Base-by-base conservation (phyloP, 2,113 vertebrate genomes). In the Neodontobutis hainanensis region DNA sequence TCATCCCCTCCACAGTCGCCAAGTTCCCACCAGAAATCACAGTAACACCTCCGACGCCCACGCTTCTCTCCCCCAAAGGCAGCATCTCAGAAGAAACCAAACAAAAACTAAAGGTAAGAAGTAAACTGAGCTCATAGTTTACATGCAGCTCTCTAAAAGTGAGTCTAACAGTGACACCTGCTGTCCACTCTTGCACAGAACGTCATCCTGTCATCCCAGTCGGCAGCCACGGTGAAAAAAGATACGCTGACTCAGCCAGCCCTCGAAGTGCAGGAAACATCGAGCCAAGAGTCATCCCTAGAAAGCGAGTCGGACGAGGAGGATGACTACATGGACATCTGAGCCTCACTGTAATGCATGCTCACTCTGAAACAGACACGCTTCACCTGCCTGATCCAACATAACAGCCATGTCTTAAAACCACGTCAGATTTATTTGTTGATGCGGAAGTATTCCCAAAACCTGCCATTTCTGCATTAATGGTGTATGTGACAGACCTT, bases 11-110 rank as follows among this genome's bases (percentile, higher is more conserved):
- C 16, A 92, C 94, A 2, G 83, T 95, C 66, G 92, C 95, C 90
- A 99, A 97, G 92, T 99, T 96, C 86, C 97, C 97, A 5, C 97
- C 97, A 2, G 97, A 99, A 91, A 99, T 99, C 92, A 99, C 97
- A 6, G 96, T 99, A 75, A 99, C 97, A 0, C 97, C 97, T 3
- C 96, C 97, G 27, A 99, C 97, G 6, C 97, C 97, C 60, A 99
- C 97, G 14, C 93, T 99, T 46, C 96, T 99, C 68, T 98, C 97
- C 27, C 97, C 97, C 57, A 98, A 97, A 90, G 96, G 97, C 92
- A 98, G 97, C 92, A 95, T 99, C 89, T 99, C 97, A 1, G 96
- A 99, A 90, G 97, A 99, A 87, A 99, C 97, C 90, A 99, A 99
- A 83, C 97, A 96, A 81, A 96, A 94, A 82, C 94, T 99, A 40